Percentiles rank a stretch among this genome's conserved stretches.
Evolutionary conservation across 1,140 invertebrate species (phyloP).

Genomic region (Drosophila equinoxialis): DNA sequence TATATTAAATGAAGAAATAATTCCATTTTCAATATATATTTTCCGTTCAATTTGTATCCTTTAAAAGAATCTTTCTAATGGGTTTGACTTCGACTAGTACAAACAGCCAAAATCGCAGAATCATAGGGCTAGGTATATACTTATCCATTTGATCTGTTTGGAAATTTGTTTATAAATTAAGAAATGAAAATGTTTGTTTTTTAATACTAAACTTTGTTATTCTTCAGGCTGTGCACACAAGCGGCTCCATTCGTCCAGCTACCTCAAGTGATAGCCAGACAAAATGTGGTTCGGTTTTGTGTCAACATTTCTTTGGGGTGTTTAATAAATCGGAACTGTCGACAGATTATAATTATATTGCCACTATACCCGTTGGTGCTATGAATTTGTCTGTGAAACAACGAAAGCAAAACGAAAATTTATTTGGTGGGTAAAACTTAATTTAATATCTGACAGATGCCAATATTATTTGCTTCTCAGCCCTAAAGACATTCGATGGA

Average conservation of each 20-base stretch:
- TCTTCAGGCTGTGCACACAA: slow-evolving; percentile 65
- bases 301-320: slow-evolving; percentile 90
- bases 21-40: too few relatives aligned
- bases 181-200: too few relatives aligned
- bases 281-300: slow-evolving; percentile 79
- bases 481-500: slow-evolving; percentile 85
- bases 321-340: slow-evolving; percentile 89
- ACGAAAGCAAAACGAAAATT: slow-evolving; percentile 90
- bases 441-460: neutral
- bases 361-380: slow-evolving; percentile 92
- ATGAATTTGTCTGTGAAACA: slow-evolving; percentile 94
- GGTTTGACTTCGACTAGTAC: too few relatives aligned
- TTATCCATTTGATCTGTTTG: too few relatives aligned
- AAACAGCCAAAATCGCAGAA: too few relatives aligned
- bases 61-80: too few relatives aligned
- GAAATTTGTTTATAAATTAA: too few relatives aligned
- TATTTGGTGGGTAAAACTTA: slow-evolving; percentile 88
- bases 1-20: too few relatives aligned
- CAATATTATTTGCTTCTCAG: slow-evolving; percentile 66
- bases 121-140: too few relatives aligned
- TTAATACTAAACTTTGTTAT: neutral
- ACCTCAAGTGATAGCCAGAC: slow-evolving; percentile 60
- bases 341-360: slow-evolving; percentile 92
- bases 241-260: slow-evolving; percentile 62
- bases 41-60: too few relatives aligned